Evolutionary conservation across 2,797 vertebrate species (phyloP).

Genomic region (Anas acuta): DNA sequence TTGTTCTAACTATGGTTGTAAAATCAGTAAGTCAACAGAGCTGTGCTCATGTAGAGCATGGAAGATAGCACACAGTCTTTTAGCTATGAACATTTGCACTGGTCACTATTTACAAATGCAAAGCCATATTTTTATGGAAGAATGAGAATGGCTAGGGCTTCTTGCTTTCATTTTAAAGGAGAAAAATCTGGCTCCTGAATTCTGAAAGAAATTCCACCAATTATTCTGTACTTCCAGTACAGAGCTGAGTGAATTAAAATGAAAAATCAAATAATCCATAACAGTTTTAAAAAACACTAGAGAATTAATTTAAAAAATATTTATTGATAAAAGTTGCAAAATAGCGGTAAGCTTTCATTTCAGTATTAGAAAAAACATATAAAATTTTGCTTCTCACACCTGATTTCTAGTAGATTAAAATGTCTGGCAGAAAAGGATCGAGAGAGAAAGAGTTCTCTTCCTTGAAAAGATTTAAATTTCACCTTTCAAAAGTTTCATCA

Average conservation of each 20-base stretch:
- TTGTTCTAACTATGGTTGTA: not conserved
- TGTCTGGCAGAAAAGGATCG: not conserved
- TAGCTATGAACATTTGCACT: not conserved
- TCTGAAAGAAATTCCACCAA: not conserved
- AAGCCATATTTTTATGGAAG: not conserved
- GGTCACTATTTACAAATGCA: not conserved
- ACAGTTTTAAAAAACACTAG: not conserved
- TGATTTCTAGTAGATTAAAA: not conserved
- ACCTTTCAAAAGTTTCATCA: not conserved
- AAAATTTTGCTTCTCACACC: not conserved
- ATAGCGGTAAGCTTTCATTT: not conserved
- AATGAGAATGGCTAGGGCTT: not conserved
- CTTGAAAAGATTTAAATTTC: not conserved
- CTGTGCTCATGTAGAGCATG: fast-evolving
- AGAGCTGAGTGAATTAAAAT: not conserved
- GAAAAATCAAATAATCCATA: not conserved
- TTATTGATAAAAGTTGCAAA: not conserved
- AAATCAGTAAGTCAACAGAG: not conserved
- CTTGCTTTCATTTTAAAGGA: not conserved
- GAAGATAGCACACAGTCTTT: not conserved
- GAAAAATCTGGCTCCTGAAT: not conserved
- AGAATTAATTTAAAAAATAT: not conserved
- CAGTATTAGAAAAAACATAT: not conserved
- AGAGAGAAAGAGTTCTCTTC: not conserved
- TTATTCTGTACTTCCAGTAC: not conserved